Conservation (phyloP, 2,113 vertebrate species). For the Lontra canadensis region DNA sequence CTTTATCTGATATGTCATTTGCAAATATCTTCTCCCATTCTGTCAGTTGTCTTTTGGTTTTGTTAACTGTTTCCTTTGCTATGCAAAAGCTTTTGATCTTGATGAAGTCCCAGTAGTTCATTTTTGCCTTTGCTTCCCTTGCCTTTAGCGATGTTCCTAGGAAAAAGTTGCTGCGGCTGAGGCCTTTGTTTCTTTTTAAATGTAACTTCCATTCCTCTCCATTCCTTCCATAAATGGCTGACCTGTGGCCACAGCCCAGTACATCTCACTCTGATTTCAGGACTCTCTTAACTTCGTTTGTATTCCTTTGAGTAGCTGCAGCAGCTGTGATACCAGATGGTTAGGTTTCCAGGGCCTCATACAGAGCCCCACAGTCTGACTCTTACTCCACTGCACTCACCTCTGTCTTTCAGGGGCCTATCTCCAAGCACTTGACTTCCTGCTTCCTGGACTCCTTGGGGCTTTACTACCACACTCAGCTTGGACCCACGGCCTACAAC, state of each 20-base stretch:
- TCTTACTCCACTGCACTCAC: neutral
- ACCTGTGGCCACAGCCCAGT: neutral
- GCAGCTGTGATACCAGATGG: neutral
- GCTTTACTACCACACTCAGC: neutral
- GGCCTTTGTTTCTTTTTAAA: neutral
- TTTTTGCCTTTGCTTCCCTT: too few relatives aligned
- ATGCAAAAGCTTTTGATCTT: too few relatives aligned
- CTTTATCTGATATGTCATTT: too few relatives aligned
- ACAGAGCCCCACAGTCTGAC: neutral
- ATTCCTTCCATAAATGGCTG: neutral
- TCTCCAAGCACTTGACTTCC: neutral
- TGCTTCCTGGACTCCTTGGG: neutral
- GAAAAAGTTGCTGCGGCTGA: too few relatives aligned
- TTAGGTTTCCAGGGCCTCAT: neutral
- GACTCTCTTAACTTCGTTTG: neutral
- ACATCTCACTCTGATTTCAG: neutral
- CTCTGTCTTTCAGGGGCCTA: too few relatives aligned
- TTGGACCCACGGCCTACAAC: neutral
- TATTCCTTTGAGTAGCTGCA: neutral
- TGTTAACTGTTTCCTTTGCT: too few relatives aligned
- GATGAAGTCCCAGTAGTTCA: too few relatives aligned
- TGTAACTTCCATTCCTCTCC: neutral
- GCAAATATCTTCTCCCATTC: too few relatives aligned
- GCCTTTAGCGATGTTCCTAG: too few relatives aligned
- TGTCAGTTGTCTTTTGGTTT: too few relatives aligned